These are phyloP conservation scores for Drosophila anomelani DNA, from an alignment of 2,888 invertebrate species.

Conservation along the genomic window DNA sequence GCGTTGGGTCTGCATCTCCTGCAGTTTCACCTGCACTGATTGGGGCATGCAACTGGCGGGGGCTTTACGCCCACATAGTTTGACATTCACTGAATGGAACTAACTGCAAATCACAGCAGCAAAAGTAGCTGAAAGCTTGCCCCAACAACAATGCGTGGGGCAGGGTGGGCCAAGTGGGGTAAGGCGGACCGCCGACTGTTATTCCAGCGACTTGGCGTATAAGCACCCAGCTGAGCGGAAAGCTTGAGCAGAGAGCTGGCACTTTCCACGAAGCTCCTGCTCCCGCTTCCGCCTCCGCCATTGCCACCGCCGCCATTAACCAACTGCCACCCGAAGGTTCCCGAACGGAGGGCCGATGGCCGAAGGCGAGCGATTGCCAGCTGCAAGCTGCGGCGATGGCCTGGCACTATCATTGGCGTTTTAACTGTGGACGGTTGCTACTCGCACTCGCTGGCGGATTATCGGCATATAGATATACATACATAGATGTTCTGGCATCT, in stretches of 20 bases:
- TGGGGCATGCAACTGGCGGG: constrained; percentile 3
- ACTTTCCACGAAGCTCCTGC: constrained; percentile 32
- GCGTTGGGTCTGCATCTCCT: constrained; percentile 8
- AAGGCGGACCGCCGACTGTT: background rate
- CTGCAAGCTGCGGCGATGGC: constrained; percentile 57
- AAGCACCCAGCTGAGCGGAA: constrained; percentile 39
- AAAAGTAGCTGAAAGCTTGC: constrained; percentile 63
- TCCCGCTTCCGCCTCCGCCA: background rate
- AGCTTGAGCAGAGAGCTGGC: constrained; percentile 17
- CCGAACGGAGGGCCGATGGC: constrained; percentile 18
- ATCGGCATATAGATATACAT: constrained; percentile 68
- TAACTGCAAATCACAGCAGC: constrained; percentile 51
- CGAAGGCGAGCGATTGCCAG: constrained; percentile 33
- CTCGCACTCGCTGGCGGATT: constrained; percentile 81
- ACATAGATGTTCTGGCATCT: constrained; percentile 41
- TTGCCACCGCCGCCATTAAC: background rate
- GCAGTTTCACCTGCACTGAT: constrained; percentile 10
- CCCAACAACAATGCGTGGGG: background rate
- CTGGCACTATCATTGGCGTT: constrained; percentile 84
- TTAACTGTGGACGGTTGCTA: constrained; percentile 84
- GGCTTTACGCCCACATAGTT: constrained; percentile 27
- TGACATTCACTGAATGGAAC: constrained; percentile 41
- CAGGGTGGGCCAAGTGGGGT: background rate
- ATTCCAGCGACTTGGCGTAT: constrained; percentile 16
- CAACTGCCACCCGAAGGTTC: constrained; percentile 6